Percentiles rank a stretch among this genome's conserved stretches.
Conservation (phyloP, 1,140 invertebrate species). For the Listronotus oregonensis region DNA sequence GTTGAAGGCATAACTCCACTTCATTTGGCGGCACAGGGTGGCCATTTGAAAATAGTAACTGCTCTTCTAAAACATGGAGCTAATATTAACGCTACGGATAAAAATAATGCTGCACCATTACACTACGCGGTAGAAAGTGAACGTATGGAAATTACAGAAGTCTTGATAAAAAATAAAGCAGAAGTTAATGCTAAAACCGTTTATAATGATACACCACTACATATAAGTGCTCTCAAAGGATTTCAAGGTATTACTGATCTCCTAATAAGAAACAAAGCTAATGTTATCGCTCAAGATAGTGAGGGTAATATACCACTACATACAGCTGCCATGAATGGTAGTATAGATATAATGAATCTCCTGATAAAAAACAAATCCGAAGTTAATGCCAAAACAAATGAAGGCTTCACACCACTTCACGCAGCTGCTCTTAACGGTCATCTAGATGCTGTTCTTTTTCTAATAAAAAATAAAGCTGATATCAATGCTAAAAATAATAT, state of each 20-base stretch:
- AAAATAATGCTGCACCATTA: conserved; percentile 49
- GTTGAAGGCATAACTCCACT: conserved; percentile 48
- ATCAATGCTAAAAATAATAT: conserved; percentile 28
- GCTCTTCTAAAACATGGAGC: conserved; percentile 40
- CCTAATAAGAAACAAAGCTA: conserved; percentile 29
- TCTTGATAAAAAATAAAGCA: conserved; percentile 58
- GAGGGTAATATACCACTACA: conserved; percentile 39
- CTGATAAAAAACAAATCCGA: conserved; percentile 34
- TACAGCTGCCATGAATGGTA: conserved; percentile 26
- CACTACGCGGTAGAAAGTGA: conserved; percentile 57
- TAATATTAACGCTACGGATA: conserved; percentile 19
- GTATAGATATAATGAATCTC: conserved; percentile 24
- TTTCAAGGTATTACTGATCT: conserved; percentile 2
- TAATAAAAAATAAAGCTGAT: conserved; percentile 39
- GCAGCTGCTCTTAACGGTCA: conserved; percentile 27
- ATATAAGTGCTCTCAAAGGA: conserved; percentile 38
- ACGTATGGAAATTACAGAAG: conserved; percentile 50
- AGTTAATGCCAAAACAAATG: conserved; percentile 24
- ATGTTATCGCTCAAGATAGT: conserved; percentile 39
- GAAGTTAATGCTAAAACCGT: conserved; percentile 57
- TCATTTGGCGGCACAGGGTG: conserved; percentile 56
- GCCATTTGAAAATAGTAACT: conserved; percentile 50
- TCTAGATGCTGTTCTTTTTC: conserved; percentile 24
- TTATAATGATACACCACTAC: conserved; percentile 55
- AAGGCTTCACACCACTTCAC: conserved; percentile 35